phyloP scores from a whole-genome alignment of 2,888 invertebrate species.

The Brenthis hecate region DNA sequence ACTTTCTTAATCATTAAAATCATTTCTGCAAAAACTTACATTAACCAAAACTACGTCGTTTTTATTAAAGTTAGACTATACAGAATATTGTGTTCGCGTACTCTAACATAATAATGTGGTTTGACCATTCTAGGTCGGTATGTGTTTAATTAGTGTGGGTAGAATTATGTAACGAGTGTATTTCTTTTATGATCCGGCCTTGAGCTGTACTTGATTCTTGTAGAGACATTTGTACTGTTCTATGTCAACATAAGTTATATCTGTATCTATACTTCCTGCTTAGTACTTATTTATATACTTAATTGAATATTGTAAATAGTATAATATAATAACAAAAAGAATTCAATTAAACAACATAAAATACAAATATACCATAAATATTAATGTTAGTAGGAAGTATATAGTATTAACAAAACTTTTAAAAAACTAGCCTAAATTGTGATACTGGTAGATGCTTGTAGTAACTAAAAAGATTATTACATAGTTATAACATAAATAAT shows the following conservation, averaged over 20 bases:
- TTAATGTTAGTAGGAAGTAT: too few species aligned
- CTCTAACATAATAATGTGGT: constrained; percentile 49
- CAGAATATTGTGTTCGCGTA: not conserved
- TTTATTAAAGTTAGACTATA: not conserved
- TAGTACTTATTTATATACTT: constrained; percentile 38
- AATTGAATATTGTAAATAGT: not conserved
- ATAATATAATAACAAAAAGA: not conserved
- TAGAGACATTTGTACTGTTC: constrained; percentile 68
- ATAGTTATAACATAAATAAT: not conserved
- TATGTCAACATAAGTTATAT: constrained; percentile 55
- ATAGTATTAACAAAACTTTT: too few species aligned
- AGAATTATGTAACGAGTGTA: constrained; percentile 63
- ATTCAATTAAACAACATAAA: too few species aligned
- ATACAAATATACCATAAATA: too few species aligned
- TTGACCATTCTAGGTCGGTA: constrained; percentile 62
- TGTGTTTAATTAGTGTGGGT: constrained; percentile 71
- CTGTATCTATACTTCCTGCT: constrained; percentile 49
- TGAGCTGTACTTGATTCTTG: constrained; percentile 66
- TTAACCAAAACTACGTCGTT: too few species aligned
- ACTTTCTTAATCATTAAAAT: too few species aligned
- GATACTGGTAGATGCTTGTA: too few species aligned
- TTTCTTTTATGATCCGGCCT: constrained; percentile 69
- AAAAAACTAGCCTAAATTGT: too few species aligned
- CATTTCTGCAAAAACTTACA: too few species aligned
- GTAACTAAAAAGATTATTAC: too few species aligned